Percentiles rank a stretch among this genome's conserved stretches.
Evolutionary conservation across 2,113 vertebrate genomes (phyloP).

Genomic region (Ia io): DNA sequence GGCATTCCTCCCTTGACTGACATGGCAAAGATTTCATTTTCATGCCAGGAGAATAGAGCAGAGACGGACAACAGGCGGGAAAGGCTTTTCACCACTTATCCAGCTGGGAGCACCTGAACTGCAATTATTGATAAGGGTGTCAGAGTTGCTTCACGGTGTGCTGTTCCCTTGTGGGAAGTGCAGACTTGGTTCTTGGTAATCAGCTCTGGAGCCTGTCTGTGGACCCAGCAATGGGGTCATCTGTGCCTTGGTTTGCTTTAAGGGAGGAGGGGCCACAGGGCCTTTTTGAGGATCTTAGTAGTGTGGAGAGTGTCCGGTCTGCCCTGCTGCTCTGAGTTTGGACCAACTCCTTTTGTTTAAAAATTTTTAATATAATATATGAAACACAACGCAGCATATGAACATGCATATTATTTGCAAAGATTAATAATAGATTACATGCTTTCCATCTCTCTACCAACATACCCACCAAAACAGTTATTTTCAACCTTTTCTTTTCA

Average conservation of each 20-base stretch:
- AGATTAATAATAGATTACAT: neutral
- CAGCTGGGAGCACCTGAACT: neutral
- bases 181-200: too few species aligned
- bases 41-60: neutral
- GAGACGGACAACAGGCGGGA: neutral
- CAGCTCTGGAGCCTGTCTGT: neutral
- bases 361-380: neutral
- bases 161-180: neutral
- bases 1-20: neutral
- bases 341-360: neutral
- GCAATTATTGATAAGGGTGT: neutral
- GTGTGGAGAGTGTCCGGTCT: neutral
- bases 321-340: neutral
- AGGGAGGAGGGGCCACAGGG: too few species aligned
- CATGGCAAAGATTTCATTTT: neutral
- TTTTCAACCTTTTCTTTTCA: neutral
- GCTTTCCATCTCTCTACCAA: neutral
- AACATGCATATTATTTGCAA: neutral
- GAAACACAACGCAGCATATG: neutral
- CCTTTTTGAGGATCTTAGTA: neutral
- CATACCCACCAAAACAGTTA: neutral
- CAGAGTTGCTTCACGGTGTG: neutral
- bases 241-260: neutral
- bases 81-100: neutral
- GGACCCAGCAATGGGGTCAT: too few species aligned